Percentiles rank a stretch among this genome's conserved stretches.
Conservation (phyloP, 2,113 vertebrate species). For the Hippocampus zosterae region DNA sequence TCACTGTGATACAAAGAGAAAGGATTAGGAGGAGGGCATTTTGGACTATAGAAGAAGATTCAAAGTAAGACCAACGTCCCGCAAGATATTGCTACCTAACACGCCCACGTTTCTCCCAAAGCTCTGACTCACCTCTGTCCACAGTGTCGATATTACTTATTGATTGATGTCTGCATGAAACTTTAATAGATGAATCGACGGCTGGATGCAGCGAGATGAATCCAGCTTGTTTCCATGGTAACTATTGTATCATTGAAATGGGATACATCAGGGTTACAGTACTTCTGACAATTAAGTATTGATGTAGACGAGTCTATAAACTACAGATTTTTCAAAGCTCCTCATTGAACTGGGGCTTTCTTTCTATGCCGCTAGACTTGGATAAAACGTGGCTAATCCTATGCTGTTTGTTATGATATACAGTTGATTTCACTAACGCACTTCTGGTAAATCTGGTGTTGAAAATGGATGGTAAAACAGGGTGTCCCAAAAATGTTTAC, state of each 20-base stretch:
- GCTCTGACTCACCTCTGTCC: slow-evolving; percentile 11
- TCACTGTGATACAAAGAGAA: slow-evolving; percentile 52
- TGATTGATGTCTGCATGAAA: neutral
- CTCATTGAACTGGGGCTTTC: neutral
- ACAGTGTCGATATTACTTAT: neutral
- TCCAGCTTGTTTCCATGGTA: slow-evolving; percentile 32
- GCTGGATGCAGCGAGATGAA: neutral
- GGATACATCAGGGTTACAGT: neutral
- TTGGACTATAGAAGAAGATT: slow-evolving; percentile 39
- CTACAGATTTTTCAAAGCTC: neutral
- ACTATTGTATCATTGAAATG: slow-evolving; percentile 11
- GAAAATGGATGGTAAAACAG: no score
- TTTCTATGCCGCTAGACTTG: neutral
- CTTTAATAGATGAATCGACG: slow-evolving; percentile 3
- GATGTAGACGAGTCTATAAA: neutral
- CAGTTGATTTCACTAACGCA: no score
- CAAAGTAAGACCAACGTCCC: slow-evolving; percentile 29
- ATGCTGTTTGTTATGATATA: no score
- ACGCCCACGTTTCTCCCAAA: neutral
- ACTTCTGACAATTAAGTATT: slow-evolving; percentile 4
- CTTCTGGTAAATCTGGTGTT: no score
- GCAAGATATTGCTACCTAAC: slow-evolving; percentile 21
- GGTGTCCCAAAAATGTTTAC: no score
- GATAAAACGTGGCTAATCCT: no score
- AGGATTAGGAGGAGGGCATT: slow-evolving; percentile 41